A percentile compares a stretch with the other conserved stretches of the same genome.
Conservation (phyloP, 2,797 vertebrate species). For the Darevskia mixta region DNA sequence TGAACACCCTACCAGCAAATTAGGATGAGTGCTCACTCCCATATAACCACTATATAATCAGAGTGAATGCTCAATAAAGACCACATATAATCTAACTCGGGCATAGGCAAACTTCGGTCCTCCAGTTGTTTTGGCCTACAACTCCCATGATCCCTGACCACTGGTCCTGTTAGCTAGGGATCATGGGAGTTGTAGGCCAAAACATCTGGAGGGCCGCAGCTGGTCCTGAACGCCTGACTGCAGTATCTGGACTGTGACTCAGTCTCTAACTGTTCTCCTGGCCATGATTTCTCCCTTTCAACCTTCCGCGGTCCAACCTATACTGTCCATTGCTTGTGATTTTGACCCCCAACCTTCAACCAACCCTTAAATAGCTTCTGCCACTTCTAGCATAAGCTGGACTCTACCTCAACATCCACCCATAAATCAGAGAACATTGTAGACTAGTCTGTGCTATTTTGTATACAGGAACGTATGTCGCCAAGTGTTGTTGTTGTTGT, state of each 20-base stretch:
- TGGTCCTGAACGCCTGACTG: not conserved
- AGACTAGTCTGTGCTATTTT: not conserved
- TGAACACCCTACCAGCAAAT: too few species aligned
- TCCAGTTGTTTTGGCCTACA: too few species aligned
- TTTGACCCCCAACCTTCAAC: not conserved
- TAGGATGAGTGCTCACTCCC: too few species aligned
- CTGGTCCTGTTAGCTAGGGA: too few species aligned
- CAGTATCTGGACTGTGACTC: not conserved
- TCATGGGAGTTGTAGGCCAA: too few species aligned
- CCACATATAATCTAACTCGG: too few species aligned
- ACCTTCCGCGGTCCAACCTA: not conserved
- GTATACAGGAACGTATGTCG: not conserved
- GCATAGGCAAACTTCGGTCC: too few species aligned
- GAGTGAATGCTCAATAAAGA: too few species aligned
- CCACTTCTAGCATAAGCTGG: not conserved
- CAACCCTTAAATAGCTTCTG: not conserved
- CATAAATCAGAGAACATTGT: not conserved
- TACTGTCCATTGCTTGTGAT: not conserved
- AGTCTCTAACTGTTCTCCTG: not conserved
- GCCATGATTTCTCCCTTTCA: not conserved
- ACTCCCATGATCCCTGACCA: too few species aligned
- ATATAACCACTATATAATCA: too few species aligned
- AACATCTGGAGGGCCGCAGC: too few species aligned
- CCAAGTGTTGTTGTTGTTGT: not conserved
- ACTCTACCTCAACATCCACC: not conserved